These are phyloP conservation scores for Aspidiotus rigidus DNA, from an alignment of 2,888 invertebrate genomes.

Conservation along the genomic window DNA sequence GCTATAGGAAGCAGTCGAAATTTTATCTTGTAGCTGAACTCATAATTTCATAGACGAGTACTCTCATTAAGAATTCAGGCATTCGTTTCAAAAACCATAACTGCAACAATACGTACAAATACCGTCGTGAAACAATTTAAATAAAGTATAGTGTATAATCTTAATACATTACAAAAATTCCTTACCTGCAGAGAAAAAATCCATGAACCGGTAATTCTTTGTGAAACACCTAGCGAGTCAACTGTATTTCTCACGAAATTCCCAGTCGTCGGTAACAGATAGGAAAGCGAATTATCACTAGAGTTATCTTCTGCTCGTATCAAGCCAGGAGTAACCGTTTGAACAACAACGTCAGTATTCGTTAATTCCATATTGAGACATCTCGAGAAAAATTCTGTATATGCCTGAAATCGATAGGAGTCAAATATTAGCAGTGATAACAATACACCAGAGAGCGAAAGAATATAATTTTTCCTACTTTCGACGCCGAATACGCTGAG, in stretches of 20 bases:
- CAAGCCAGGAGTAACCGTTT: constrained; percentile 17
- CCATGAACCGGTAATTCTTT: constrained; percentile 25
- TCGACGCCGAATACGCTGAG: constrained; percentile 21
- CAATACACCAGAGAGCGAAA: background rate
- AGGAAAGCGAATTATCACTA: constrained; percentile 4
- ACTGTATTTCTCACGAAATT: constrained; percentile 23
- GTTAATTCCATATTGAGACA: constrained; percentile 19
- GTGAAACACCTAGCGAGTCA: constrained; percentile 16
- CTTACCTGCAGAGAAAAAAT: constrained; percentile 23
- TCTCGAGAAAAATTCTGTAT: constrained; percentile 20
- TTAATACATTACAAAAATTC: background rate
- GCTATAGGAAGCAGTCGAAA: constrained; percentile 15
- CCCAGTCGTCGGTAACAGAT: constrained; percentile 11
- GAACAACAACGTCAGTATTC: constrained; percentile 14
- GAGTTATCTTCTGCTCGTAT: constrained; percentile 10
- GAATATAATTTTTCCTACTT: background rate
- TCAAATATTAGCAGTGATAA: background rate
- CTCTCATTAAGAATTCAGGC: constrained; percentile 20
- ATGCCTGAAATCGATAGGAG: constrained; percentile 4
- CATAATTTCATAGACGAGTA: constrained; percentile 22
- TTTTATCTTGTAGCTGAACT: constrained; percentile 20
- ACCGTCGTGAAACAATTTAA: background rate
- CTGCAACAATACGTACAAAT: background rate
- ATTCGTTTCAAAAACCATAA: constrained; percentile 22
- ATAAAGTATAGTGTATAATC: background rate